Evolutionary conservation across 2,888 invertebrate species (phyloP), one percentile per base, ranked within the genome.

Genomic region (Crematogaster levior): DNA sequence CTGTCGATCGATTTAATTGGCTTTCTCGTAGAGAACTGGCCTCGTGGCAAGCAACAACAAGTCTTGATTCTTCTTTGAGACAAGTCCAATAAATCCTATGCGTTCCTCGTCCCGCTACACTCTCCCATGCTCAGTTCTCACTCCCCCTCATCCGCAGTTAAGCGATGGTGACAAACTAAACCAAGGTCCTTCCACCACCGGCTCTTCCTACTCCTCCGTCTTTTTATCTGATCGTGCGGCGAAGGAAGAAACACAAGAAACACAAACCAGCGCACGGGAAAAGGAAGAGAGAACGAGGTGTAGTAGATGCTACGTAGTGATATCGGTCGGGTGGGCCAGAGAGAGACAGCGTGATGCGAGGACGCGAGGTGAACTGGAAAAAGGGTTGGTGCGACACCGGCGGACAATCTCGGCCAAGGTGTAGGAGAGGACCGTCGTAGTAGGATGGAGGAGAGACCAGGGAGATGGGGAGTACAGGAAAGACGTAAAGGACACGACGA

Each of bases 1-100:
- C 91, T 91, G 91, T 91, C 91, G 90, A 90, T 89, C 91, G 91
- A 91, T 91, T 91, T 91, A 91, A 91, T 91, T 91, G 91, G 91
- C 89, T 90, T 90, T 89, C 91, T 85, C 85, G 86, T 61, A 82
- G 89, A 84, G 85, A 84, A 88, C 88, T 84, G 82, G 77, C 80
- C 88, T 88, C 86, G 88, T 89, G 90, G 89, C 86, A 81, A 90
- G 85, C 87, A 79, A 83, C 90, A 91, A 89, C 90, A 85, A 90
- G 90, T 84, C 91, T 91, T 90, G 90, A 90, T 90, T 90, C 89
- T 89, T 89, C 90, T 85, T 84, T 83, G 43, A 90, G 91, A 91
- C 90, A 91, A 90, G 90, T 89, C 88, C 90, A 91, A 90, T 90
- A 90, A 90, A 90, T 90, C 91, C 89, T 91, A 65, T 75, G 70